phyloP scores from a whole-genome alignment of 1,140 invertebrate genomes.

The Hyphantria cunea region DNA sequence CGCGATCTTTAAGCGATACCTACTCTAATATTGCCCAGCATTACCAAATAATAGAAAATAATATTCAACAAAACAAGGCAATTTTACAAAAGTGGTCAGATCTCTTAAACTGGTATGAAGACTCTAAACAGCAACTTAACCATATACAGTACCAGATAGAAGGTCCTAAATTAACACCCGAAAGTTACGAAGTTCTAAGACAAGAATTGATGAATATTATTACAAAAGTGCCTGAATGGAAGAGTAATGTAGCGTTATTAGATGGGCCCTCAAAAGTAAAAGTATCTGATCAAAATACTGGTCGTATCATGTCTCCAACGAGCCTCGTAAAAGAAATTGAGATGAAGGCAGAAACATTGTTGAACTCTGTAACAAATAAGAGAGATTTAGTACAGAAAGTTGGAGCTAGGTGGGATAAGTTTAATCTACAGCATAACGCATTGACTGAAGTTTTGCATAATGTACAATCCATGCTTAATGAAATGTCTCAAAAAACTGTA shows the following conservation, averaged over 20 bases:
- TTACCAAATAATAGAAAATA: constrained; percentile 89
- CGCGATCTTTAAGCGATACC: constrained; percentile 86
- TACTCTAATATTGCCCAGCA: constrained; percentile 88
- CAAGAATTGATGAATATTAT: constrained; percentile 86
- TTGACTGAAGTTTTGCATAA: constrained; percentile 84
- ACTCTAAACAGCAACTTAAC: constrained; percentile 90
- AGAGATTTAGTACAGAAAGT: constrained; percentile 86
- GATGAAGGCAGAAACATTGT: constrained; percentile 84
- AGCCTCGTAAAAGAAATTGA: constrained; percentile 88
- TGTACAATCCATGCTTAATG: constrained; percentile 80
- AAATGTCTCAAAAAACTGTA: constrained; percentile 82
- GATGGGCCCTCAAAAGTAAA: constrained; percentile 86
- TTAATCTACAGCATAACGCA: constrained; percentile 85
- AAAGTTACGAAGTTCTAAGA: constrained; percentile 85
- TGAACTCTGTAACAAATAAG: constrained; percentile 85
- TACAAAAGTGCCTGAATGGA: constrained; percentile 86
- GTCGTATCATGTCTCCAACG: constrained; percentile 86
- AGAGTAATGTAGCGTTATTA: constrained; percentile 85
- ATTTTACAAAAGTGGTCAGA: constrained; percentile 92
- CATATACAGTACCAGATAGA: constrained; percentile 91
- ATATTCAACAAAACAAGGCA: constrained; percentile 88
- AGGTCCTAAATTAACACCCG: constrained; percentile 85
- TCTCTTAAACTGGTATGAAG: constrained; percentile 90
- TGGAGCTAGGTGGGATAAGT: constrained; percentile 86
- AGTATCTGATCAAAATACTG: constrained; percentile 86